Evolutionary conservation across 2,888 invertebrate genomes (phyloP).

Genomic region (Lamellibrachia satsuma): DNA sequence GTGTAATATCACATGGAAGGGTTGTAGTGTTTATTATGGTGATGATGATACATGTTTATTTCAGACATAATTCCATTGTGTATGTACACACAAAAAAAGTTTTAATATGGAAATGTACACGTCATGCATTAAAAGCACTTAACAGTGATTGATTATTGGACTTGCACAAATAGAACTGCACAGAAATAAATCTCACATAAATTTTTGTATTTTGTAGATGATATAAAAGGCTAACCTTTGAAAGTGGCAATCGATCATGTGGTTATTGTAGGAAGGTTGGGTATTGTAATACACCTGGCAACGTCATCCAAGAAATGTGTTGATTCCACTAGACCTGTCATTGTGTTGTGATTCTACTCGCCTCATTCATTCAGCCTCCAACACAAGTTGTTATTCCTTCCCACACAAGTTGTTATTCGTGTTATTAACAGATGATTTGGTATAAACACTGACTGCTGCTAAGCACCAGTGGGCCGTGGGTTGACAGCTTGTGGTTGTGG

Average conservation of each 20-base stretch:
- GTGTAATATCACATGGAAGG: background rate
- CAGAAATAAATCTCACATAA: background rate
- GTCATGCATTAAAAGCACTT: background rate
- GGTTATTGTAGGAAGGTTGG: background rate
- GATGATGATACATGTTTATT: background rate
- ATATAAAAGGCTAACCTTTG: background rate
- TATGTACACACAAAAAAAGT: background rate
- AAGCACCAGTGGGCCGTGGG: background rate
- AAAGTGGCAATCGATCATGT: background rate
- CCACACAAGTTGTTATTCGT: background rate
- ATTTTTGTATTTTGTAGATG: background rate
- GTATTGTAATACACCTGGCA: background rate
- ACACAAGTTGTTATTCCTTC: background rate
- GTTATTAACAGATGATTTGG: conserved; percentile 3
- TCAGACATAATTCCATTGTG: background rate
- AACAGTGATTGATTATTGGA: background rate
- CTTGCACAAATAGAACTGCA: background rate
- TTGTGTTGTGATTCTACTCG: background rate
- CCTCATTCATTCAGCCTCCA: background rate
- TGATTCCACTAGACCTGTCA: background rate
- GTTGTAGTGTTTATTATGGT: background rate
- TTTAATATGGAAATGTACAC: background rate
- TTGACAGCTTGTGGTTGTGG: background rate
- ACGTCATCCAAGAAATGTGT: background rate
- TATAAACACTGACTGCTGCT: background rate